Conservation (phyloP, 2,888 invertebrate species). For the Scrobipalpa atriplicella region DNA sequence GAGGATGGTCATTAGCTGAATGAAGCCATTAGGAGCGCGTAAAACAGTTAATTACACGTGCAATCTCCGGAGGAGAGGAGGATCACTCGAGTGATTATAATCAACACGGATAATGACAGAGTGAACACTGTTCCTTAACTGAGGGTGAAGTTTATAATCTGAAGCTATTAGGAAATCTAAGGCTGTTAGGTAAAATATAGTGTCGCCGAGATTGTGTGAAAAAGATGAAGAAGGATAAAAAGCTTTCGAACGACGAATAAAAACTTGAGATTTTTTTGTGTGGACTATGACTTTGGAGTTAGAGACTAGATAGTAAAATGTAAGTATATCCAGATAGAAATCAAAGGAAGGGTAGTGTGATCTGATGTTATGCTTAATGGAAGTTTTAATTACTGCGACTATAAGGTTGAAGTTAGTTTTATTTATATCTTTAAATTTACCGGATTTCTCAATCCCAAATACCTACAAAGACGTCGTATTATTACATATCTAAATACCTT, state of each 20-base stretch:
- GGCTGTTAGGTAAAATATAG: not conserved
- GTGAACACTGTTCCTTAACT: slow-evolving; percentile 36
- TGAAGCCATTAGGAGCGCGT: slow-evolving; percentile 78
- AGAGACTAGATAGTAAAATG: too few relatives aligned
- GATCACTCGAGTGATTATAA: slow-evolving; percentile 11
- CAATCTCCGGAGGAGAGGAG: slow-evolving; percentile 44
- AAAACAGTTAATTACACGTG: slow-evolving; percentile 70
- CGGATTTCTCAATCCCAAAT: too few relatives aligned
- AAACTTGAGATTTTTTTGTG: too few relatives aligned
- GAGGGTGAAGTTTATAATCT: slow-evolving; percentile 34
- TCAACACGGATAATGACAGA: slow-evolving; percentile 42
- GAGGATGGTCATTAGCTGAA: slow-evolving; percentile 73
- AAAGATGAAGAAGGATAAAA: not conserved
- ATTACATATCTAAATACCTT: not conserved
- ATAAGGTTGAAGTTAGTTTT: too few relatives aligned
- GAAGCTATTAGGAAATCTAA: not conserved
- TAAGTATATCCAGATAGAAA: too few relatives aligned
- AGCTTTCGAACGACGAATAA: too few relatives aligned
- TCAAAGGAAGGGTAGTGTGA: too few relatives aligned
- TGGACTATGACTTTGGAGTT: too few relatives aligned
- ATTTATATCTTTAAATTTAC: too few relatives aligned
- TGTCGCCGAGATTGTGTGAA: slow-evolving; percentile 14
- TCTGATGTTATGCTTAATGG: too few relatives aligned
- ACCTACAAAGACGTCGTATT: too few relatives aligned
- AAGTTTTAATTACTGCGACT: too few relatives aligned